These are phyloP conservation scores for Anolis sagrei DNA, from an alignment of 2,113 vertebrate genomes.

Conservation along the genomic window DNA sequence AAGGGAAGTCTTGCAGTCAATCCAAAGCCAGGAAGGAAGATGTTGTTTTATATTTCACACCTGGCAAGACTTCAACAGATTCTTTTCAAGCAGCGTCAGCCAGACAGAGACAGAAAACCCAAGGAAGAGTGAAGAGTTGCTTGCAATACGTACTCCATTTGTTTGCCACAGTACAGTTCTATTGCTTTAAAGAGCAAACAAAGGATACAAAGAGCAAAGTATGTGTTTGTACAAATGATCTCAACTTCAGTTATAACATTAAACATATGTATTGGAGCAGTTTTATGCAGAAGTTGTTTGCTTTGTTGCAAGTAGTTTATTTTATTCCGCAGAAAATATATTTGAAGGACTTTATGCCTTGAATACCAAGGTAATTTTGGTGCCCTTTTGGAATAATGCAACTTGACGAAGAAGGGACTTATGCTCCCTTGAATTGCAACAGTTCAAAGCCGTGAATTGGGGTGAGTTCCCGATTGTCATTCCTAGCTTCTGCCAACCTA, in stretches of 20 bases:
- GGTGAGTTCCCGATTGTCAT: no score
- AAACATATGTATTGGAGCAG: no score
- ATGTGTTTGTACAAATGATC: not conserved
- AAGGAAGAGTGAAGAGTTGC: not conserved
- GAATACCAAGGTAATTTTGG: no score
- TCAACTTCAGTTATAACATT: not conserved
- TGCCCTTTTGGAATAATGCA: no score
- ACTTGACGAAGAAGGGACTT: no score
- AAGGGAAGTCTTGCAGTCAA: not conserved
- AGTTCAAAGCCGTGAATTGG: no score
- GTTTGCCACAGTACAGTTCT: not conserved
- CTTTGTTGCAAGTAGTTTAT: no score
- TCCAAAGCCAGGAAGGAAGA: not conserved
- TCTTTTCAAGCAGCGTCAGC: not conserved
- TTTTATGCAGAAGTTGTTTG: no score
- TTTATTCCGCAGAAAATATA: no score
- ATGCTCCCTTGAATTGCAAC: no score
- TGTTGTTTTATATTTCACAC: not conserved
- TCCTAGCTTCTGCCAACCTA: no score
- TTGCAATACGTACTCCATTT: not conserved
- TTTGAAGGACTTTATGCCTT: no score
- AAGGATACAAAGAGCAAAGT: not conserved
- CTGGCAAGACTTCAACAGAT: not conserved
- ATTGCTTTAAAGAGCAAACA: not conserved
- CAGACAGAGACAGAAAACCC: not conserved